Conservation (phyloP, 2,888 invertebrate species). For the Stenchaetothrips biformis region DNA sequence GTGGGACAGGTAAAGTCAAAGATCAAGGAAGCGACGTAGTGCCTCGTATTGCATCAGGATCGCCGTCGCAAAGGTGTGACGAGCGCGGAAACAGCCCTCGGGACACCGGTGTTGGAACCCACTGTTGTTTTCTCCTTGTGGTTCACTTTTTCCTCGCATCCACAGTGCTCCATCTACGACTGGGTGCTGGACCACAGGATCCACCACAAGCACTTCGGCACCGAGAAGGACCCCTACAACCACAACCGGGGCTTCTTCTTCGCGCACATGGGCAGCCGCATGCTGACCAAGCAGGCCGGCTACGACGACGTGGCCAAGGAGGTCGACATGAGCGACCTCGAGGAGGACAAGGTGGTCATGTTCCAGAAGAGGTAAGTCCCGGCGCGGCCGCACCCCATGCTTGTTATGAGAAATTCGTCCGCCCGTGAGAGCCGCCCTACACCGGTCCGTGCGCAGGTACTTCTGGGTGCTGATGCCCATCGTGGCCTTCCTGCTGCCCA, state of each 20-base stretch:
- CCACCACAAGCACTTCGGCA: conserved; percentile 78
- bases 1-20: conserved; percentile 70
- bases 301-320: conserved; percentile 58
- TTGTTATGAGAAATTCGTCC: not conserved
- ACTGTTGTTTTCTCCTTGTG: too few relatives aligned
- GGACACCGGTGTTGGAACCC: too few relatives aligned
- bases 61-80: too few relatives aligned
- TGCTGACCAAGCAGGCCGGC: conserved; percentile 60
- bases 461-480: conserved; percentile 65
- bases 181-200: conserved; percentile 79
- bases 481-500: conserved; percentile 61
- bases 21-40: too few relatives aligned
- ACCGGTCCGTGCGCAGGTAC: conserved; percentile 49
- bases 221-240: conserved; percentile 75
- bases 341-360: conserved; percentile 69
- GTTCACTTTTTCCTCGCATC: conserved; percentile 31
- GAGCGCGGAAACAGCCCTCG: too few relatives aligned
- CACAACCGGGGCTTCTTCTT: conserved; percentile 73
- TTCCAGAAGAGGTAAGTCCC: conserved; percentile 70
- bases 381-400: not conserved
- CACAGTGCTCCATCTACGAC: conserved; percentile 74
- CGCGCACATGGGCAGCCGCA: conserved; percentile 70
- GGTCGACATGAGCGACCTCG: conserved; percentile 76
- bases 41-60: too few relatives aligned
- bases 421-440: not conserved